Base-by-base conservation (phyloP, 2,113 vertebrate species). In the Varanus komodoensis region DNA sequence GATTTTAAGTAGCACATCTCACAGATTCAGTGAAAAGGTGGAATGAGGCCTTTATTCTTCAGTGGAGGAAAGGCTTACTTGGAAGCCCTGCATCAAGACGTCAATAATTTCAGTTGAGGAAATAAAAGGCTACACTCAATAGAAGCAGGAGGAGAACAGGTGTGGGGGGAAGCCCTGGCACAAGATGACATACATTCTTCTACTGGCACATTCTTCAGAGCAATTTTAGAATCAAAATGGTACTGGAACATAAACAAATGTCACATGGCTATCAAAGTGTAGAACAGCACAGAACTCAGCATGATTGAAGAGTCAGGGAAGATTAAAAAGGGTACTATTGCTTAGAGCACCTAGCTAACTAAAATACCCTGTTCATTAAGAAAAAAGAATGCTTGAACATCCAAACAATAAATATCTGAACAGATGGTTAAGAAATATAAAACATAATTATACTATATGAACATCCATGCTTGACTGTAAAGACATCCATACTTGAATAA, bases 171-270 rank as follows among this genome's bases (percentile, higher is more conserved):
- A 83, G 92, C 4, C 0, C 2, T 95, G 19, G 89, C 93, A 93
- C 11, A 75, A 89, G 84, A 96, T 94, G 67, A 96, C 96, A 93
- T 83, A 89, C 38, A 44, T 44, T 44, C 90, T 93, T 93, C 78
- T 87, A 93, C 80, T 95, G 89, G 93, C 89, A 94, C 0, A 61
- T 89, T 95, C 89, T 95, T 93, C 88, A 92, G 89, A 94, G 91
- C 67, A 91, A 27, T 25, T 89, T 93, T 85, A 89, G 92, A 92
- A 95, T 93, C 68, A 92, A 89, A 87, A 50, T 68, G 89, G 79
- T 64, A 87, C 54, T 87, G 57, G 93, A 90, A 91, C 75, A 67
- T 92, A 95, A 91, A 88, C 86, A 93, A 91, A 95, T 69, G 91
- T 88, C 87, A 95, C 77, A 77, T 78, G 84, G 78, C 52, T 84